These are phyloP conservation scores for Siphlonurus alternatus DNA, from an alignment of 2,888 invertebrate species.

Conservation along the genomic window DNA sequence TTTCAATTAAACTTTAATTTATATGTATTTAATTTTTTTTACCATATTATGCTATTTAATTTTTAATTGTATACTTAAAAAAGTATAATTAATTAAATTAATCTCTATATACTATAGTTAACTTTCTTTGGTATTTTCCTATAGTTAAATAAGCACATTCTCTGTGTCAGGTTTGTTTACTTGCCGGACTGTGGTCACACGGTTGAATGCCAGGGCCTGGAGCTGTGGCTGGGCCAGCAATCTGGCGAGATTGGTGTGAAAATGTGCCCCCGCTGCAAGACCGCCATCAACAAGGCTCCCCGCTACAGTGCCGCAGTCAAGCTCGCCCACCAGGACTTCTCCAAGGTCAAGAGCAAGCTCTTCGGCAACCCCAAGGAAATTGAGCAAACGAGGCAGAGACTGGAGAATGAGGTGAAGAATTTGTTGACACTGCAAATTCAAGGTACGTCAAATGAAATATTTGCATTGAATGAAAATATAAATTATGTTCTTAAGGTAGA, in stretches of 20 bases:
- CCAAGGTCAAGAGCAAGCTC: conserved; percentile 20
- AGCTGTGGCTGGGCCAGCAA: conserved; percentile 21
- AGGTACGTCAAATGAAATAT: too few species aligned
- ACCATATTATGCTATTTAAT: too few species aligned
- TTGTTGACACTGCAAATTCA: too few species aligned
- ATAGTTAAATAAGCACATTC: too few species aligned
- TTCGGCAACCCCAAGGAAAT: conserved; percentile 15
- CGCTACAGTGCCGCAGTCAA: conserved; percentile 37
- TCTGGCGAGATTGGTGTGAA: conserved; percentile 21
- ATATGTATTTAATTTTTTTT: too few species aligned
- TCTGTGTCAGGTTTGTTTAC: conserved; percentile 31
- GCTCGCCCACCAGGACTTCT: conserved; percentile 23
- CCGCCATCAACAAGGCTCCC: conserved; percentile 35
- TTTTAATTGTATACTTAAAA: too few species aligned
- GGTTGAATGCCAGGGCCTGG: conserved; percentile 31
- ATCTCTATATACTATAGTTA: too few species aligned
- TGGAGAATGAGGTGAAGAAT: background rate
- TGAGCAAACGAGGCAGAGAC: background rate
- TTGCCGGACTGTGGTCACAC: conserved; percentile 36
- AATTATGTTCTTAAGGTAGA: too few species aligned
- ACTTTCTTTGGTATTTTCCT: too few species aligned
- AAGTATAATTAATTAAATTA: too few species aligned
- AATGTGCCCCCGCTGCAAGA: conserved; percentile 40
- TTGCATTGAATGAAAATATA: too few species aligned
- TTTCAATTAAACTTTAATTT: too few species aligned